A percentile compares a stretch with the other conserved stretches of the same genome.
Conservation (phyloP, 2,113 vertebrate species). For the Capra hircus region DNA sequence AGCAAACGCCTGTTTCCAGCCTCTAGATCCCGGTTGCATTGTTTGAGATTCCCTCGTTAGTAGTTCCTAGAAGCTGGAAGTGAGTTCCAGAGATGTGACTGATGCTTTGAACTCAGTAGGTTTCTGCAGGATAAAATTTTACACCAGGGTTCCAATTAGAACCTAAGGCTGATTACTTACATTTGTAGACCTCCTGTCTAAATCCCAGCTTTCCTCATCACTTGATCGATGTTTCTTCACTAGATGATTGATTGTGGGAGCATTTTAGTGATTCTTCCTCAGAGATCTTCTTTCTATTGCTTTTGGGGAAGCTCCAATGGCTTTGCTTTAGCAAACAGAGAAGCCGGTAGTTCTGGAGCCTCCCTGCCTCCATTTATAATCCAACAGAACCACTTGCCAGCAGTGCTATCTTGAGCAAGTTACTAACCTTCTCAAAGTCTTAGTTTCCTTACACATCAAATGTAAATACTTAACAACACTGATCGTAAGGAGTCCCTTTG, state of each 20-base stretch:
- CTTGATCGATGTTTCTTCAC: neutral
- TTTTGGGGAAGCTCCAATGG: neutral
- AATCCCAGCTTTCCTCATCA: neutral
- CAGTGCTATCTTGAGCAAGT: neutral
- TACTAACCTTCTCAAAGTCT: neutral
- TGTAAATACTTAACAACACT: neutral
- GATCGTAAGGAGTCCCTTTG: neutral
- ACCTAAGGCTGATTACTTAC: neutral
- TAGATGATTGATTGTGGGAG: neutral
- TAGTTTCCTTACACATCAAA: neutral
- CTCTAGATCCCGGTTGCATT: neutral
- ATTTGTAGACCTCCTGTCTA: neutral
- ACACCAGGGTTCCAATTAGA: slow-evolving; percentile 21
- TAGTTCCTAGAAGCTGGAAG: neutral
- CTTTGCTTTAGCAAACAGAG: neutral
- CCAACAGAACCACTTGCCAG: neutral
- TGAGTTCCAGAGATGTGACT: neutral
- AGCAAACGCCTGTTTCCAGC: neutral
- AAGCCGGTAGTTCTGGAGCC: neutral
- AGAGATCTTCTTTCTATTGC: neutral
- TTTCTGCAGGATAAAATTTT: slow-evolving; percentile 21
- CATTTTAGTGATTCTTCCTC: neutral
- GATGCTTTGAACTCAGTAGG: neutral
- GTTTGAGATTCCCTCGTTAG: neutral
- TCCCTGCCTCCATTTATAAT: neutral